A percentile compares a stretch with the other conserved stretches of the same genome.
phyloP scores from a whole-genome alignment of 2,797 vertebrate species.

The Nyctibius grandis region DNA sequence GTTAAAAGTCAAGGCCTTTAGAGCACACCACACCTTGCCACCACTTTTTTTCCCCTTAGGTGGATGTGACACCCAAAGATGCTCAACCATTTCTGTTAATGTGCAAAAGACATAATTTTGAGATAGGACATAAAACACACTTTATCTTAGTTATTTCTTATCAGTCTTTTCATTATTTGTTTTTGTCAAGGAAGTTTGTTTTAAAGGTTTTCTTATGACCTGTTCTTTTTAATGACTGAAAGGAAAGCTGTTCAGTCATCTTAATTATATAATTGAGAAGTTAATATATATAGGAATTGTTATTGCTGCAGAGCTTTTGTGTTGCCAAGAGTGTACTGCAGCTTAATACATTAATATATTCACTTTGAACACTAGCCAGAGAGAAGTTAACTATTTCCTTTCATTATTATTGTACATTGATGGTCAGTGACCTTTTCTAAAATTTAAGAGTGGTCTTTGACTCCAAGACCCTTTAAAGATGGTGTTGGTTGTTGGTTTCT shows the following conservation, averaged over 20 bases:
- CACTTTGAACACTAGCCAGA: background rate
- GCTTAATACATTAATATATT: background rate
- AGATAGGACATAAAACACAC: background rate
- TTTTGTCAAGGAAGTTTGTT: background rate
- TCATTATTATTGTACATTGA: background rate
- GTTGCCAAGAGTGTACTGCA: background rate
- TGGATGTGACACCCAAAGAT: background rate
- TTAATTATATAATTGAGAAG: background rate
- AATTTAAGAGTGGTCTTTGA: background rate
- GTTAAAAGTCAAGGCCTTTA: background rate
- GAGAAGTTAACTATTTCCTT: background rate
- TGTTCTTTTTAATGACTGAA: background rate
- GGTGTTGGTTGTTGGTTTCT: background rate
- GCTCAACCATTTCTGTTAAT: background rate
- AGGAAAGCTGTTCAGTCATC: background rate
- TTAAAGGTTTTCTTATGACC: background rate
- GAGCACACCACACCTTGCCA: background rate
- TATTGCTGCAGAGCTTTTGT: background rate
- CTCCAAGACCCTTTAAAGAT: background rate
- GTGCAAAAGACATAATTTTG: background rate
- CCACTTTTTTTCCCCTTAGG: rapidly evolving
- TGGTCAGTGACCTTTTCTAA: background rate
- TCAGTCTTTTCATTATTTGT: background rate
- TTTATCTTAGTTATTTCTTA: background rate
- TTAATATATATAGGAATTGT: background rate